phyloP scores from a whole-genome alignment of 2,888 invertebrate species.

The Papilio demoleus region DNA sequence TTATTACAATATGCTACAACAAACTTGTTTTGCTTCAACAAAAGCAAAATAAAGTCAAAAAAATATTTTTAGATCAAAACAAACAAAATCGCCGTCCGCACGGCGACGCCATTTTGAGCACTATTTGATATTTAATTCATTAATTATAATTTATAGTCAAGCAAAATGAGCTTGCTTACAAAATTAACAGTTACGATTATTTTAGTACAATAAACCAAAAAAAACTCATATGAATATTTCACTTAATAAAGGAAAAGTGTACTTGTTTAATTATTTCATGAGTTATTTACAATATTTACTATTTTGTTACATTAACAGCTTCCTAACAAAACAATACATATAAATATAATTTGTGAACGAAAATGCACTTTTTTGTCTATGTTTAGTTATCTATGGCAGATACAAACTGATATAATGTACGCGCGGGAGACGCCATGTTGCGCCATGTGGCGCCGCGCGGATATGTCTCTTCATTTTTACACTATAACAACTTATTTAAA shows the following conservation, averaged over 20 bases:
- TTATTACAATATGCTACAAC: conserved; percentile 60
- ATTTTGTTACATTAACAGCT: background rate
- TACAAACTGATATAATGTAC: conserved; percentile 1
- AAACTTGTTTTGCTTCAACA: conserved; percentile 15
- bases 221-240: background rate
- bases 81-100: conserved; percentile 36
- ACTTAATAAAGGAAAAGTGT: conserved; percentile 8
- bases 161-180: background rate
- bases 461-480: conserved; percentile 63
- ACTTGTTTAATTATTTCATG: background rate
- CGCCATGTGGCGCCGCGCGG: conserved; percentile 48
- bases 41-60: conserved; percentile 25
- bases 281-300: conserved; percentile 6
- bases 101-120: conserved; percentile 32
- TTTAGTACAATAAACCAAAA: background rate
- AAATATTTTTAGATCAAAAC: conserved; percentile 25
- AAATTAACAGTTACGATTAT: background rate
- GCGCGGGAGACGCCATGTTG: conserved; percentile 6
- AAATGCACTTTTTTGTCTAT: conserved; percentile 11
- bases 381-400: background rate
- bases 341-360: background rate
- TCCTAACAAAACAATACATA: conserved; percentile 1
- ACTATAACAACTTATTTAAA: conserved; percentile 59
- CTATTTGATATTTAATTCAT: conserved; percentile 6
- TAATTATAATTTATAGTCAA: background rate